A percentile compares a stretch with the other conserved stretches of the same genome.
Evolutionary conservation across 2,888 invertebrate genomes (phyloP).

Genomic region (Serripes groenlandicus): DNA sequence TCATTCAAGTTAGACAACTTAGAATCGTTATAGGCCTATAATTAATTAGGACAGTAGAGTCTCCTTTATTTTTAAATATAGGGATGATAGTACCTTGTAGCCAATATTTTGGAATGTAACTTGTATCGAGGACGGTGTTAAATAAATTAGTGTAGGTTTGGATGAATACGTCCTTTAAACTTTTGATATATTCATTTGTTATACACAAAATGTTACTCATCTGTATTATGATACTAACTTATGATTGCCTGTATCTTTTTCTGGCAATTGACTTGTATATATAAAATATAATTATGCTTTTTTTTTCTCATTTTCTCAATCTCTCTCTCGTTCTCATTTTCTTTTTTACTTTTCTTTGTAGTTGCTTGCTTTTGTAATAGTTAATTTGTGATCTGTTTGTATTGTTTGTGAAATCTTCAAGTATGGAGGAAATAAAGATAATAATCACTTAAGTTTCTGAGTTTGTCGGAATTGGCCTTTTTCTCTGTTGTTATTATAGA

Average conservation of each 20-base stretch:
- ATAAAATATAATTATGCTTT: too few species aligned
- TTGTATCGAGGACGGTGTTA: slow-evolving; percentile 11
- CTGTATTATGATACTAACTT: too few species aligned
- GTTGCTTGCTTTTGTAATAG: too few species aligned
- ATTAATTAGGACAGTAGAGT: slow-evolving; percentile 1
- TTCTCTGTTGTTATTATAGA: slow-evolving; percentile 11
- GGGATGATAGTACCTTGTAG: slow-evolving; percentile 11
- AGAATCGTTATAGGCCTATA: slow-evolving; percentile 30
- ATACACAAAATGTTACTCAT: too few species aligned
- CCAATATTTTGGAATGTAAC: slow-evolving; percentile 15
- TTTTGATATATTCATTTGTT: slow-evolving; percentile 25
- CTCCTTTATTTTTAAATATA: slow-evolving; percentile 25
- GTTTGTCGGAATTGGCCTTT: background rate
- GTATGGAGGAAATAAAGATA: too few species aligned
- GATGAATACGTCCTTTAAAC: background rate
- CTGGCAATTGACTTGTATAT: too few species aligned
- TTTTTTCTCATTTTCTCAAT: too few species aligned
- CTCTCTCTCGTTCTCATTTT: background rate
- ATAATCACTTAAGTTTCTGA: slow-evolving; percentile 1
- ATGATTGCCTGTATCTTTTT: too few species aligned
- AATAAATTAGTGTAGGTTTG: slow-evolving; percentile 7
- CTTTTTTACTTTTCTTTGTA: too few species aligned
- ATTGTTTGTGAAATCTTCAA: too few species aligned
- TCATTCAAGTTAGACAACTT: too few species aligned
- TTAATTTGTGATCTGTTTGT: too few species aligned